Conservation (phyloP, 2,797 vertebrate genomes). For the Platyrinchus mystaceus region DNA sequence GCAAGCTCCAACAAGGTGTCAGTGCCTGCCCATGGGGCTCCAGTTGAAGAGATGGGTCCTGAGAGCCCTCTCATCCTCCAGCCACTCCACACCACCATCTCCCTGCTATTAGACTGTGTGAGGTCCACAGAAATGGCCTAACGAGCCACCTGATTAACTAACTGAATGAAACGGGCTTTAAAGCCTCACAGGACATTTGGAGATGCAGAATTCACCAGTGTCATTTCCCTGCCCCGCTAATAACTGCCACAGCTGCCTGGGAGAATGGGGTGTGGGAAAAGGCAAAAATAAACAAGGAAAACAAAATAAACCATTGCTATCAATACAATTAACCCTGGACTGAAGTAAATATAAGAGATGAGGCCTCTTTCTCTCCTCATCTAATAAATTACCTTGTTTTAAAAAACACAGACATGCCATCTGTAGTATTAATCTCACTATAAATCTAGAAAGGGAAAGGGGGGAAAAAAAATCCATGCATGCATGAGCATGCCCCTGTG, state of each 20-base stretch:
- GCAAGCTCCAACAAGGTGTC: neutral
- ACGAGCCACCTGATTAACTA: neutral
- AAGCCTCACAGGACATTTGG: conserved; percentile 25
- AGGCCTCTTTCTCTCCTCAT: conserved; percentile 57
- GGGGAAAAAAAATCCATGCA: neutral
- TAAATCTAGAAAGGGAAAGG: neutral
- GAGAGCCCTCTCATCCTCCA: neutral
- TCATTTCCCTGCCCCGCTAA: conserved; percentile 22
- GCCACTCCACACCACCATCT: neutral
- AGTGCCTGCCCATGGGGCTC: rapidly evolving
- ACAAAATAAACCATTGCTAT: conserved; percentile 38
- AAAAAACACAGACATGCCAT: neutral
- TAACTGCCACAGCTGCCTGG: conserved; percentile 31
- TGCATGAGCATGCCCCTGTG: neutral
- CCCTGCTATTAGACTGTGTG: neutral
- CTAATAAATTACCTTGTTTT: conserved; percentile 59
- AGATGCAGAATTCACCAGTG: conserved; percentile 43
- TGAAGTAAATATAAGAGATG: conserved; percentile 44
- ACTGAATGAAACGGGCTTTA: conserved; percentile 39
- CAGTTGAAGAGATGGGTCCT: neutral
- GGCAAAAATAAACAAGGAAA: conserved; percentile 2
- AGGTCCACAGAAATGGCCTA: neutral
- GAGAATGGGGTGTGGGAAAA: neutral
- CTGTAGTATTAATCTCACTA: neutral
- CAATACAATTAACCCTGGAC: conserved; percentile 56